Conservation (phyloP, 1,140 invertebrate genomes). For the Diplogasteroides magnus region DNA sequence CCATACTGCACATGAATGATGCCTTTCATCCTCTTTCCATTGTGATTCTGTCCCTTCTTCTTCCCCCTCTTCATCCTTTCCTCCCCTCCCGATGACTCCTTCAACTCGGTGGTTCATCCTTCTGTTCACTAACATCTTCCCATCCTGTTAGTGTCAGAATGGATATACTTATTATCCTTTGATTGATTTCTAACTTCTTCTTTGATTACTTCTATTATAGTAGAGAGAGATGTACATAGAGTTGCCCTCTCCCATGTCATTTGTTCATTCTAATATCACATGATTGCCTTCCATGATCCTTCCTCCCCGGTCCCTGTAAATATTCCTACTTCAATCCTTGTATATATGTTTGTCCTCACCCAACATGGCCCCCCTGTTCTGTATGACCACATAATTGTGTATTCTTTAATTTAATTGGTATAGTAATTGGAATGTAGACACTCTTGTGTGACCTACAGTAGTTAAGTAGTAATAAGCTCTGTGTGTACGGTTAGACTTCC, state of each 20-base stretch:
- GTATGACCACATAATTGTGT: neutral
- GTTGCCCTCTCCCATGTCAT: too few species aligned
- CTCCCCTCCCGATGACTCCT: neutral
- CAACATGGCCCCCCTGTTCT: neutral
- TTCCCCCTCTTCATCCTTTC: neutral
- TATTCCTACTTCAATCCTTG: neutral
- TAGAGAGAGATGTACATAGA: too few species aligned
- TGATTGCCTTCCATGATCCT: too few species aligned
- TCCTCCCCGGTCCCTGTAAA: neutral
- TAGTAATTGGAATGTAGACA: neutral
- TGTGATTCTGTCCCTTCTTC: neutral
- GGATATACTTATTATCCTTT: too few species aligned
- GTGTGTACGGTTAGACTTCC: neutral
- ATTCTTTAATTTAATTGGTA: neutral
- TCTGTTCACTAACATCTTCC: neutral
- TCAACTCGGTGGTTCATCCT: neutral
- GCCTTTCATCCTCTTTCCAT: neutral
- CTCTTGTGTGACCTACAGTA: neutral
- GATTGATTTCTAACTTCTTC: too few species aligned
- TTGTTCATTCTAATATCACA: too few species aligned
- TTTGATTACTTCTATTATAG: too few species aligned
- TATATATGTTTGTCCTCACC: too few species aligned
- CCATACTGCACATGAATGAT: neutral
- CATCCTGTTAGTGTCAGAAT: neutral
- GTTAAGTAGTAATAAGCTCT: neutral